These are phyloP conservation scores for Percopsis omiscomaycus DNA, from an alignment of 2,797 vertebrate genomes.

Conservation along the genomic window DNA sequence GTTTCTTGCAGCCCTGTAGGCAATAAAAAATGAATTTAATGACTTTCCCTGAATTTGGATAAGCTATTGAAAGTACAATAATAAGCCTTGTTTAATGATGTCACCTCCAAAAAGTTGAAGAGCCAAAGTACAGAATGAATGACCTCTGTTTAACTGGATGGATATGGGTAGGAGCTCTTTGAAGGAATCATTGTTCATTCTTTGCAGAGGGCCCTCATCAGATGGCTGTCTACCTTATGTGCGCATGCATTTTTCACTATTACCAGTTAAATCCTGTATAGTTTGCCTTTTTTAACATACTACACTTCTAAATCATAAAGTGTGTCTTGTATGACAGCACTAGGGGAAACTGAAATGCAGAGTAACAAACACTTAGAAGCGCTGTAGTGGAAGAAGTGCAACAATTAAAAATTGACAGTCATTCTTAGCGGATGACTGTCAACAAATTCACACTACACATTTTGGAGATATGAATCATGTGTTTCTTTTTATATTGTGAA, in stretches of 20 bases:
- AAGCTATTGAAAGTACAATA: no score
- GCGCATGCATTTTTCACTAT: slow-evolving; percentile 37
- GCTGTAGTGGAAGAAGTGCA: no score
- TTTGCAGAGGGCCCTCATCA: slow-evolving; percentile 57
- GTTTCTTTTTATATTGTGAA: no score
- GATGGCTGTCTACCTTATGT: slow-evolving; percentile 51
- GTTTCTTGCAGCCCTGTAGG: no score
- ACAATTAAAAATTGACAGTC: no score
- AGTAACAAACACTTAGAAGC: no score
- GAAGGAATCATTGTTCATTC: slow-evolving; percentile 63
- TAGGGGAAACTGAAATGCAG: neutral
- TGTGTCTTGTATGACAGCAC: neutral
- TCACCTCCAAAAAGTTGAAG: slow-evolving; percentile 40
- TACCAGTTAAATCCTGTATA: slow-evolving; percentile 50
- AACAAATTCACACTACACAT: no score
- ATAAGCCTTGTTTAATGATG: slow-evolving; percentile 13
- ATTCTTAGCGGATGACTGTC: no score
- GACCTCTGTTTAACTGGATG: slow-evolving; percentile 55
- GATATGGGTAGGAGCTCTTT: slow-evolving; percentile 54
- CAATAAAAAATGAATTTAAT: no score
- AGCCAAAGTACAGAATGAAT: slow-evolving; percentile 36
- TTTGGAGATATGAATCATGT: no score
- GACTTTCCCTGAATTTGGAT: no score
- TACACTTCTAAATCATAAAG: slow-evolving; percentile 4
- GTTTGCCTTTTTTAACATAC: slow-evolving; percentile 26